Conservation (phyloP, 2,113 vertebrate species). For the Corydoras sp. region DNA sequence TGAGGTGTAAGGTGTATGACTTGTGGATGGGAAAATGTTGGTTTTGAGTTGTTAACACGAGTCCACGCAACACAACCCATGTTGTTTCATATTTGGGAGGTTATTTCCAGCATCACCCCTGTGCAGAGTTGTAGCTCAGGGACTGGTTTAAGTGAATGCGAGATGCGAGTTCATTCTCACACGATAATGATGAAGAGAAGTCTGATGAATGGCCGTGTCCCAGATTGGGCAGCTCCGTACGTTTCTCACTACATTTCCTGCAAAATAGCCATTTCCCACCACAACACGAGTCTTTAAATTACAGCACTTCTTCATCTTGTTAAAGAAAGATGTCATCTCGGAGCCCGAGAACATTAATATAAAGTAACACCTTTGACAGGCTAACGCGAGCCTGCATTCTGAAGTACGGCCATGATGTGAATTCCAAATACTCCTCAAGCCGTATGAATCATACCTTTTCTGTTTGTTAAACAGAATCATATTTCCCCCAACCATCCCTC, state of each 20-base stretch:
- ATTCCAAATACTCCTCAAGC: not conserved
- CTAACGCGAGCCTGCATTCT: conserved; percentile 4
- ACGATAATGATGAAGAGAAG: conserved; percentile 25
- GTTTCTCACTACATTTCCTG: conserved; percentile 19
- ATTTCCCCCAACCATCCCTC: no score
- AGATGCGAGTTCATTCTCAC: conserved; percentile 48
- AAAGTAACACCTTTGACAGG: conserved; percentile 23
- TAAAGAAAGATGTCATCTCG: conserved; percentile 18
- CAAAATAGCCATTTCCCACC: conserved; percentile 25
- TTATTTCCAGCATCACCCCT: conserved; percentile 7
- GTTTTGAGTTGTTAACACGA: conserved; percentile 2
- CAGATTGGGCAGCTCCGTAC: conserved; percentile 3
- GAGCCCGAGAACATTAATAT: conserved; percentile 17
- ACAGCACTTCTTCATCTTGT: conserved; percentile 27
- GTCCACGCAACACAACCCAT: not conserved
- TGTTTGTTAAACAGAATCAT: not conserved
- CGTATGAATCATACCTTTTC: conserved; percentile 3
- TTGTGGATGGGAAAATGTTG: not conserved
- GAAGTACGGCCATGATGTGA: not conserved
- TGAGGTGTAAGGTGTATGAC: no score
- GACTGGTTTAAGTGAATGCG: conserved; percentile 50
- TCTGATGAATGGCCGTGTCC: conserved; percentile 26
- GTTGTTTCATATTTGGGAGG: conserved; percentile 6
- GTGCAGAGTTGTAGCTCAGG: not conserved
- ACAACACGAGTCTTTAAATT: conserved; percentile 20